Evolutionary conservation across 2,797 vertebrate species (phyloP).

Genomic region (Chaetophractus vellerosus): DNA sequence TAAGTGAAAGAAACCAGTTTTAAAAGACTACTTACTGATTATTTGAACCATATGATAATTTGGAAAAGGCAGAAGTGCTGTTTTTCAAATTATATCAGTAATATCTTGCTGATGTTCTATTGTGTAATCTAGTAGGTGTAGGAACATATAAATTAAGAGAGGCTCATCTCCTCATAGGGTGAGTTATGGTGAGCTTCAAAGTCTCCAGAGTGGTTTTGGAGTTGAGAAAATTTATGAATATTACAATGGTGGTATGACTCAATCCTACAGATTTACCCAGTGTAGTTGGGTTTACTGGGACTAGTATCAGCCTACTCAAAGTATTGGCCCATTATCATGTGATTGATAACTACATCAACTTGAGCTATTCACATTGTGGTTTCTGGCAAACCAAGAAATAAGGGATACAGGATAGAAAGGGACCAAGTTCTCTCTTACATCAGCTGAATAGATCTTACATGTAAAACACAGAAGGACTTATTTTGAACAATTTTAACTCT

Average conservation of each 20-base stretch:
- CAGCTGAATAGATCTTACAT: not conserved
- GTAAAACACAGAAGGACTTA: not conserved
- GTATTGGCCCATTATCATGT: not conserved
- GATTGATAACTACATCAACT: not conserved
- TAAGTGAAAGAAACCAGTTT: too few species aligned
- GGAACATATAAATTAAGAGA: not conserved
- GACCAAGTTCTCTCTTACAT: not conserved
- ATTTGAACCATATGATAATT: too few species aligned
- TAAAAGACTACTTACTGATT: too few species aligned
- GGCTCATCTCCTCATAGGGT: not conserved
- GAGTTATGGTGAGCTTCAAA: not conserved
- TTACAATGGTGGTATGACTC: not conserved
- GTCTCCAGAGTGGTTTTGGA: not conserved
- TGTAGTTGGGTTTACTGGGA: not conserved
- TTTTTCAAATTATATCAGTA: not conserved
- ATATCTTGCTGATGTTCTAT: not conserved
- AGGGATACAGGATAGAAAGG: not conserved
- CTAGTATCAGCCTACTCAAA: not conserved
- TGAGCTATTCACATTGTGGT: not conserved
- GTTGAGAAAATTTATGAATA: not conserved
- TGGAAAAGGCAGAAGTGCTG: too few species aligned
- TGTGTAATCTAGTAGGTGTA: not conserved
- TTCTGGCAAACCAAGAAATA: not conserved
- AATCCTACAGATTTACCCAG: not conserved
- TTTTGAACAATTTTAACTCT: not conserved